Base-by-base conservation (phyloP, 2,113 vertebrate genomes). In the Taurulus bubalis region DNA sequence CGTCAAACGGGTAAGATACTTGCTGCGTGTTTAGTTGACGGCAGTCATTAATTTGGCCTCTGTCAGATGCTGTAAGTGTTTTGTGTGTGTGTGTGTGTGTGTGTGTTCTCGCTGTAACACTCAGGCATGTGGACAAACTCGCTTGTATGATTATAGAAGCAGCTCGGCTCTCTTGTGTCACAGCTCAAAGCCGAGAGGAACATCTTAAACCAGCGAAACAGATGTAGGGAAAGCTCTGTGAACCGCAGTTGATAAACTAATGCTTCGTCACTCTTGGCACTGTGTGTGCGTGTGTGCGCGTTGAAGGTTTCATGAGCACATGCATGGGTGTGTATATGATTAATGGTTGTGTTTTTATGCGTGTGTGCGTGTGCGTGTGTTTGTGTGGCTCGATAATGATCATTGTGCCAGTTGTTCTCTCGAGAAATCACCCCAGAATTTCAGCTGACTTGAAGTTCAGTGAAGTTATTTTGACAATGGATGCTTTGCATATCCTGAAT, bases 1-100 rank as follows among this genome's bases (percentile, higher is more conserved):
- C 89, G 59, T 87, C 94, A 63, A 94, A 94, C 11, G 94, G 95
- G 95, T 95, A 93, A 94, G 94, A 83, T 24, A 71, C 79, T 58
- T 42, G 47, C 71, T 69, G 79, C 40, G 8, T 79, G 68, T 59
- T 58, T 32, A 42, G 64, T 79, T 72, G 72, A 26, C 66, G 34
- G 47, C 49, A 72, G 67, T 73, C 51, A 34, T 45, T 32, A 15
- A 58, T 1, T 34, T 0, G 14, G 38, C 24, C 64, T 63, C 11
- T 63, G 11, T 14, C 18, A 30, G 69, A 71, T 66, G 68, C n/a
- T 69, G 14, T n/a, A 3, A 71, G 47, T 71, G 58, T 71, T 60
- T 75, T 58, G 55, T 69, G 8, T 47, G 30, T 32, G 30, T 32
- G 30, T 32, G 30, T 32, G 53, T 59, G 2, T 59, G 26, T 59